Base-by-base conservation (phyloP, 1,140 invertebrate species). In the Drosophila lowei region DNA sequence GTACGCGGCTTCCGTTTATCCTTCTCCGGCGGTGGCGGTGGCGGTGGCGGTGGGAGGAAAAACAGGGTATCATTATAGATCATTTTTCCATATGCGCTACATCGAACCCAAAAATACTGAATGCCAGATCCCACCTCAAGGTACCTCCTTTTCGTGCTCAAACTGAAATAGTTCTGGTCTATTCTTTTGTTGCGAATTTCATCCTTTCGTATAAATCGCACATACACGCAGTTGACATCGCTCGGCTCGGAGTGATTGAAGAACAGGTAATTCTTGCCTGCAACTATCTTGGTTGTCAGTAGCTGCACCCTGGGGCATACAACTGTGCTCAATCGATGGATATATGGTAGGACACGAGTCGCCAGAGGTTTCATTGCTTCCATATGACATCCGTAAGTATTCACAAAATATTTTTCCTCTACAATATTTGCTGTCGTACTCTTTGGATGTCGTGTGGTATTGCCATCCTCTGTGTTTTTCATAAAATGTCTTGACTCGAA, bases 311-410 rank as follows among this genome's bases (percentile, higher is more conserved):
- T 30, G 15, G 16, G 11, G 6, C 60, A 63, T 7, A 25, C 18
- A 47, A 56, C 2, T 2, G 52, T 42, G 0, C 25, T 28, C 13
- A 63, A 34, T 0, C 42, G 60, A 16, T 34, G 6, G n/a, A 63
- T 57, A 11, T 16, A 56, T 7, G n/a, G 13, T 9, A 56, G 13
- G 5, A 53, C 60, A 9, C 13, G 7, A 11, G 28, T 18, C 2
- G 28, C 15, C 23, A 63, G 18, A 13, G 60, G 52, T 16, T 46
- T 46, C 16, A 55, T 38, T 3, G 42, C 44, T 15, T n/a, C n/a
- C 46, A 63, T 56, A 6, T 21, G 60, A 11, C 60, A 63, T 34
- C 60, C 60, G 9, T 25, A 16, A n/a, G 60, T 63, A 16, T 56
- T 63, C 21, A 56, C 30, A 34, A 34, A 34, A 34, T 34, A 8